Evolutionary conservation across 1,140 invertebrate species (phyloP).

Genomic region (Ceratitis capitata): DNA sequence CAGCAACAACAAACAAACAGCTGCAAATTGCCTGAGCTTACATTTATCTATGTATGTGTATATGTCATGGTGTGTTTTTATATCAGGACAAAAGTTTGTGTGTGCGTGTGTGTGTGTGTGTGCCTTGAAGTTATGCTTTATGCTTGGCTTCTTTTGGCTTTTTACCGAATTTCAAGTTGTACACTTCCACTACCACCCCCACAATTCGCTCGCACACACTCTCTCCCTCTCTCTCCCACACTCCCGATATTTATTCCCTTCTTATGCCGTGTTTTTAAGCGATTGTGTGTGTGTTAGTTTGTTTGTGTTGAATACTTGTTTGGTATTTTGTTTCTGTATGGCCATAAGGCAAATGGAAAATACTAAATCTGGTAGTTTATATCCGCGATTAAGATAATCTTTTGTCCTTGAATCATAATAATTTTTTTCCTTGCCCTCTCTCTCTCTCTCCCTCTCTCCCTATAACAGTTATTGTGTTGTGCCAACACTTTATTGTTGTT

Average conservation of each 20-base stretch:
- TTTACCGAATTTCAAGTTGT: conserved; percentile 2
- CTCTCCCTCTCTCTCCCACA: background rate
- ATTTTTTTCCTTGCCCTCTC: background rate
- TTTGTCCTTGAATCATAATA: conserved; percentile 33
- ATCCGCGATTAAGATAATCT: conserved; percentile 41
- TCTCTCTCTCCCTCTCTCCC: too few species aligned
- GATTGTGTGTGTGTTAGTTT: background rate
- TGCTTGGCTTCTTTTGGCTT: conserved; percentile 1
- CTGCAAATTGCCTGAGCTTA: background rate
- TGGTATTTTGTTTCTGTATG: background rate
- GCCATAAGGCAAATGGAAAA: conserved; percentile 24
- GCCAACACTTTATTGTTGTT: background rate
- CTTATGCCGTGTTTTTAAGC: background rate
- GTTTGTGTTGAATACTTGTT: background rate
- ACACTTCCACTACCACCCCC: background rate
- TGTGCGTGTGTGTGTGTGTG: background rate
- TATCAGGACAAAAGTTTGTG: too few species aligned
- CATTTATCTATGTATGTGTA: background rate
- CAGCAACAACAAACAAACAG: background rate
- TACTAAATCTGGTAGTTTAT: conserved; percentile 36
- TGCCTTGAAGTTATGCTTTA: background rate
- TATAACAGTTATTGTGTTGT: background rate
- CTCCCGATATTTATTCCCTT: too few species aligned
- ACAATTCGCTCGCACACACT: background rate
- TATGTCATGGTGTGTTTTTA: too few species aligned